Conservation (phyloP, 2,888 invertebrate species). For the Gymnosoma rotundatum region DNA sequence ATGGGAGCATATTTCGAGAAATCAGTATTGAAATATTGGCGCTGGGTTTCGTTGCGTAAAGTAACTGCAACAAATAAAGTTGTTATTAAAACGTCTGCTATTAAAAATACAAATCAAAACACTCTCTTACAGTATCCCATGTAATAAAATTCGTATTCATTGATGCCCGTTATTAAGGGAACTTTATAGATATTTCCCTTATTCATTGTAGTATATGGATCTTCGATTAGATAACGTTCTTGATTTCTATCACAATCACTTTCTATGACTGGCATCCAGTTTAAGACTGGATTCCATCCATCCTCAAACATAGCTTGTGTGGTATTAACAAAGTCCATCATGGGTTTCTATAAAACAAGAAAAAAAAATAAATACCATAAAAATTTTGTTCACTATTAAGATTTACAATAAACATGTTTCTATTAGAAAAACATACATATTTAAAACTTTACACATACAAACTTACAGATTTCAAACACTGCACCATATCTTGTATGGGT, state of each 20-base stretch:
- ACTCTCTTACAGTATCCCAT: constrained; percentile 83
- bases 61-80: constrained; percentile 80
- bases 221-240: constrained; percentile 85
- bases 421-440: neutral
- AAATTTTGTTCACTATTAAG: neutral
- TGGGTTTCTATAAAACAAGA: constrained; percentile 72
- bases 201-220: constrained; percentile 84
- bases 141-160: constrained; percentile 86
- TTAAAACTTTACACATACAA: neutral
- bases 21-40: constrained; percentile 75
- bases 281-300: constrained; percentile 76
- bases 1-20: constrained; percentile 77
- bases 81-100: neutral
- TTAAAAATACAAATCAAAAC: constrained; percentile 34
- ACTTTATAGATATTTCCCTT: constrained; percentile 84
- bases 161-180: constrained; percentile 86
- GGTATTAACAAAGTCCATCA: constrained; percentile 76
- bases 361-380: neutral
- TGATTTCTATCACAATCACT: constrained; percentile 84
- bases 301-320: constrained; percentile 78
- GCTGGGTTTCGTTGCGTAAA: constrained; percentile 83
- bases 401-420: neutral
- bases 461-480: constrained; percentile 84
- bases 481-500: constrained; percentile 83
- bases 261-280: constrained; percentile 87